Base-by-base conservation (phyloP, 2,888 invertebrate genomes). In the Cyclophora punctaria region DNA sequence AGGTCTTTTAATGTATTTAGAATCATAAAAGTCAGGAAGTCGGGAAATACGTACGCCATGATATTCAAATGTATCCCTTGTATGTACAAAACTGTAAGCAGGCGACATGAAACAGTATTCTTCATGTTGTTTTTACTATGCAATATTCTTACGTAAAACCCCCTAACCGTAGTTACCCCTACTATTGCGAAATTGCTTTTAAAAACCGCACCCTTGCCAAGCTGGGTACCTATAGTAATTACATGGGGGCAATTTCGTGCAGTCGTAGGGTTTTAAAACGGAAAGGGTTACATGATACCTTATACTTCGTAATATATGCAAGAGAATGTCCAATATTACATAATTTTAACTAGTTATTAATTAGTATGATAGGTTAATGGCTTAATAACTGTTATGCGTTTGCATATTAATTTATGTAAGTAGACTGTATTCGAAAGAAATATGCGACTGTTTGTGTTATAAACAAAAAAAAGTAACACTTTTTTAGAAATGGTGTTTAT, bases 181-280 rank as follows among this genome's bases (percentile, higher is more conserved):
- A 57, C 61, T 58, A 59, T 70, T 68, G 72, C 74, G 58, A 73
- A 77, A 76, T 72, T 63, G 60, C 64, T 69, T 56, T 57, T 62
- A 51, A 58, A 83, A 80, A 74, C 68, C 63, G 58, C 81, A 69
- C 82, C 83, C 78, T 70, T 47, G 5, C 53, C 59, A 37, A 37
- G 20, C 20, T 20, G 20, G 20, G 61, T 63, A 66, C 59, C 65
- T 67, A 69, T 67, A 69, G 71, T 79, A 80, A 83, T 80, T 81
- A 80, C 71, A 64, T 69, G 73, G 78, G 61, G 79, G 82, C 75
- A 75, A 80, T 82, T 73, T 71, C 57, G 63, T 71, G 71, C 74
- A 73, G 69, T 67, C 64, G 67, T 71, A 75, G 68, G 80, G 83
- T 78, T 69, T 77, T 66, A 53, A 60, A 72, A 63, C 55, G 59